Conservation (phyloP, 2,113 vertebrate genomes). For the Muntiacus reevesi region DNA sequence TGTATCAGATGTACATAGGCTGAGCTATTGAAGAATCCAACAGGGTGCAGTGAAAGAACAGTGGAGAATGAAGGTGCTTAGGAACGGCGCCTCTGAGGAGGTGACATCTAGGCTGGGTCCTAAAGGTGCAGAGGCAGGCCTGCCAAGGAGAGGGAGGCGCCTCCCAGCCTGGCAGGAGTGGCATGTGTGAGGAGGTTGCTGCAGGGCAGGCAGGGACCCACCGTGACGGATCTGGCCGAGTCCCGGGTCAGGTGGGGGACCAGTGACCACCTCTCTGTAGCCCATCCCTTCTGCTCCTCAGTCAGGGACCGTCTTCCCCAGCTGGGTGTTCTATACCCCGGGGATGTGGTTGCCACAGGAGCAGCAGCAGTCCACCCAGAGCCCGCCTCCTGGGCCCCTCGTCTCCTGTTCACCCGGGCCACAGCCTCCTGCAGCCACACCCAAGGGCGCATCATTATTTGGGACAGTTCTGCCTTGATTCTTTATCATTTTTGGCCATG, state of each 20-base stretch:
- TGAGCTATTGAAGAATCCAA: neutral
- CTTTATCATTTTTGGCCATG: neutral
- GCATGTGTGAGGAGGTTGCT: neutral
- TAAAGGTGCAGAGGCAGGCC: neutral
- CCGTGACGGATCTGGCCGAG: fast-evolving
- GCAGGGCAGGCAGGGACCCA: neutral
- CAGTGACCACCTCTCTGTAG: neutral
- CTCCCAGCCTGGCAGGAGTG: neutral
- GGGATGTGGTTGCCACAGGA: neutral
- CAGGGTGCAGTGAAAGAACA: neutral
- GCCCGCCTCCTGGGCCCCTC: neutral
- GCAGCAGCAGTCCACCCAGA: neutral
- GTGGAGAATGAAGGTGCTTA: neutral
- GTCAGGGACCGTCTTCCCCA: neutral
- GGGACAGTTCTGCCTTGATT: neutral
- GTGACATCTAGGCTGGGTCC: neutral
- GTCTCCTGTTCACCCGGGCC: neutral
- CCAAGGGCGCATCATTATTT: neutral
- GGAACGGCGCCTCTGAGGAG: neutral
- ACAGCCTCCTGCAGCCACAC: neutral
- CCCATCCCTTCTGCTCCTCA: neutral
- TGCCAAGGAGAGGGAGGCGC: neutral
- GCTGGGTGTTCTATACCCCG: too few species aligned
- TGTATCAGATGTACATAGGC: neutral
- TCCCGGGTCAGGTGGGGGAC: neutral